These are phyloP conservation scores for Aradus depressus DNA, from an alignment of 2,888 invertebrate genomes.

Conservation along the genomic window DNA sequence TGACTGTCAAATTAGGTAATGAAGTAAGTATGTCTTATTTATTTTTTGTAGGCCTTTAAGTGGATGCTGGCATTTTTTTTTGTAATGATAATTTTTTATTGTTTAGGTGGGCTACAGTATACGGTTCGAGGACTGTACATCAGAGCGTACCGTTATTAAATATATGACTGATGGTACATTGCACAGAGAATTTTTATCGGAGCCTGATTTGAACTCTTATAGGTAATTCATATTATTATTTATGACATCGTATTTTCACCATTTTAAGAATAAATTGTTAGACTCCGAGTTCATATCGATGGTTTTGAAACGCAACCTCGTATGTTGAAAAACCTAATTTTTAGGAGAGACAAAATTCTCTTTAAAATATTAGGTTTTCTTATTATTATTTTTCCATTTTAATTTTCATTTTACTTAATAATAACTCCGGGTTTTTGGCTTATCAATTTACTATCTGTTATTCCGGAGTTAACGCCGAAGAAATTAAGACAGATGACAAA, in stretches of 20 bases:
- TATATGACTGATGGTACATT: conserved; percentile 99
- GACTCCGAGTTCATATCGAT: too few relatives aligned
- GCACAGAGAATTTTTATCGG: conserved; percentile 91
- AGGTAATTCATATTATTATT: conserved; percentile 40
- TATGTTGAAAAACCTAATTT: too few relatives aligned
- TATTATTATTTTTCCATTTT: too few relatives aligned
- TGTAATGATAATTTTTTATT: conserved; percentile 23
- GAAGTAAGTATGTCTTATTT: conserved; percentile 60
- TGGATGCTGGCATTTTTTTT: neutral
- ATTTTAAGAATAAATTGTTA: neutral
- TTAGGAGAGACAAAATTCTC: too few relatives aligned
- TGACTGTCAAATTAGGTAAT: conserved; percentile 89
- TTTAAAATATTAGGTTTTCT: too few relatives aligned
- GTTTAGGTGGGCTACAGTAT: conserved; percentile 59
- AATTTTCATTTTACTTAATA: too few relatives aligned
- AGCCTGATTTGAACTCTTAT: conserved; percentile 91
- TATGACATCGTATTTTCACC: neutral
- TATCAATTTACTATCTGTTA: too few relatives aligned
- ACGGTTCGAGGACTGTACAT: conserved; percentile 98
- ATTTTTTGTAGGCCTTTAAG: too few relatives aligned
- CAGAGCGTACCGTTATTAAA: conserved; percentile 89
- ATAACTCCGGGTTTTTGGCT: too few relatives aligned
- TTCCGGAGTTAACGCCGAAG: too few relatives aligned
- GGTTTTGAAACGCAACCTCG: too few relatives aligned
- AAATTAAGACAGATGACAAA: too few relatives aligned